phyloP scores from a whole-genome alignment of 1,140 invertebrate species.

The Brachionus asplanchnoidis region DNA sequence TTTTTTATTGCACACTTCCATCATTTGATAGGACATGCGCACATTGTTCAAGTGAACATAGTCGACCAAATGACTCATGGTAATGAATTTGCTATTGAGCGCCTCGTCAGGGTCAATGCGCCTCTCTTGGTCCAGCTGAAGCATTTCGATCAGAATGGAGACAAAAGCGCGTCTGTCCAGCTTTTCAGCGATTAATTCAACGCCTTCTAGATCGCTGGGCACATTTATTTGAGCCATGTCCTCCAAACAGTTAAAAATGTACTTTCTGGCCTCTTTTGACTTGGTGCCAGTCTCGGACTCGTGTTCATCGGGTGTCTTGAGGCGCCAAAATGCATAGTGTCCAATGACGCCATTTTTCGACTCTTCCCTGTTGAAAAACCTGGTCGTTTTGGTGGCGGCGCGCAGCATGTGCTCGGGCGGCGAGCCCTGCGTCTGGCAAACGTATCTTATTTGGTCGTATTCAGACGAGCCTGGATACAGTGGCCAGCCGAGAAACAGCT shows the following conservation, averaged over 20 bases:
- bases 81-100: conserved; percentile 87
- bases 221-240: conserved; percentile 92
- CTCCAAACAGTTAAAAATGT: conserved; percentile 98
- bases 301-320: conserved; percentile 92
- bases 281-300: conserved; percentile 95
- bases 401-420: conserved; percentile 98
- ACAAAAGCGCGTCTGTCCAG: conserved; percentile 92
- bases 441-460: conserved; percentile 97
- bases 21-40: conserved; percentile 21
- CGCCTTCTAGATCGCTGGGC: conserved; percentile 88
- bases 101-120: conserved; percentile 90
- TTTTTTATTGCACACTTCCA: conserved; percentile 42
- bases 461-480: conserved; percentile 98
- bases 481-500: conserved; percentile 98
- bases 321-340: conserved; percentile 70
- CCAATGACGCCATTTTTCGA: conserved; percentile 2
- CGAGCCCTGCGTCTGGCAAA: conserved; percentile 82
- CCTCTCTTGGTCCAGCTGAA: conserved; percentile 93
- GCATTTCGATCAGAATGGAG: conserved; percentile 89
- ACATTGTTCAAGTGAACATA: conserved; percentile 88
- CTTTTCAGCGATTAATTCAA: conserved; percentile 88
- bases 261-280: conserved; percentile 97
- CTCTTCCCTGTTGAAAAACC: conserved; percentile 83
- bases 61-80: conserved; percentile 83
- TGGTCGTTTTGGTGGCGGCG: conserved; percentile 92